Evolutionary conservation across 2,113 vertebrate genomes (phyloP), one percentile per base, ranked within the genome.

Genomic region (Pelecanus crispus): DNA sequence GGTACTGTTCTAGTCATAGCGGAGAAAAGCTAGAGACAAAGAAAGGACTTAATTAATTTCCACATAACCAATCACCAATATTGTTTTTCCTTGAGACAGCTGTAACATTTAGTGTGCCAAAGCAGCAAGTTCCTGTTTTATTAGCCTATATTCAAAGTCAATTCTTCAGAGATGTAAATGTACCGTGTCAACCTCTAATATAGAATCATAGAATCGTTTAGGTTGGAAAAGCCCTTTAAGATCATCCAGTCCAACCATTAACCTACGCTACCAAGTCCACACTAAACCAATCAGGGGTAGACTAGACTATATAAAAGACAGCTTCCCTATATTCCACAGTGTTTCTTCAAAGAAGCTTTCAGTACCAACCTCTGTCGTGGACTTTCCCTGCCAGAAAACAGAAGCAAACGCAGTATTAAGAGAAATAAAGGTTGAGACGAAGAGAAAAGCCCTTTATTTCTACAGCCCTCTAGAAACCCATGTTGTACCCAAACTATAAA

Each of bases 111-210:
- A 77, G 53, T 49, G 67, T 86, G 74, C 91, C 81, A 59, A 94
- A 93, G 68, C 85, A 38, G 12, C 29, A 80, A 79, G 79, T 36
- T 81, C 85, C 81, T 94, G 72, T 32, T 82, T 96, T 96, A 94
- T 94, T 95, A 94, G 70, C 90, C 79, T 49, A 56, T 70, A 90
- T 78, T 72, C 87, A 52, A 91, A 95, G 91, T 70, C 92, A 79
- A n/a, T 84, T 97, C 88, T 90, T 84, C 89, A 79, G 66, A 63
- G 92, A 88, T 91, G 94, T 87, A 92, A 87, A 90, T 38, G 85
- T 71, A 74, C 40, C 67, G 25, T 55, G 70, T 92, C 94, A 96
- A 95, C 94, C 77, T 82, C 90, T n/a, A n/a, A n/a, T n/a, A n/a
- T n/a, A n/a, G n/a, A n/a, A n/a, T n/a, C n/a, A n/a, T n/a, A n/a